These are phyloP conservation scores for Bufotes viridis DNA, from an alignment of 2,797 vertebrate species.

Conservation along the genomic window DNA sequence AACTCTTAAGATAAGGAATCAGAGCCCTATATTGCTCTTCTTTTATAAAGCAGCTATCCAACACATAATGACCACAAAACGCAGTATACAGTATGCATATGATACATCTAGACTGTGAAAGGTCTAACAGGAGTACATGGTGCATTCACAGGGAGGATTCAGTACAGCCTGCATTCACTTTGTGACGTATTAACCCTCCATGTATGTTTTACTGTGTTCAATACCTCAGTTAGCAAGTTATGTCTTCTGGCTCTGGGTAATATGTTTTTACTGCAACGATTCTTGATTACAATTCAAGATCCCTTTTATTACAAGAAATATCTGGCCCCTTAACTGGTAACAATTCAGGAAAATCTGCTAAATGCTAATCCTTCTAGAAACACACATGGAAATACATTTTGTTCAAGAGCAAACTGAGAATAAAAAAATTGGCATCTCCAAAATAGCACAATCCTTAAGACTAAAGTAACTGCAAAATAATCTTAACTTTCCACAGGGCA, in stretches of 20 bases:
- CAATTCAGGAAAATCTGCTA: conserved; percentile 4
- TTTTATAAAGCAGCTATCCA: neutral
- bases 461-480: conserved; percentile 34
- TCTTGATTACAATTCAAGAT: conserved; percentile 2
- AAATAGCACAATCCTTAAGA: conserved; percentile 26
- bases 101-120: neutral
- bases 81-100: neutral
- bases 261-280: neutral
- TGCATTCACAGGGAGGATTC: neutral
- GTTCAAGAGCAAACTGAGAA: conserved; percentile 23
- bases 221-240: neutral
- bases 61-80: neutral
- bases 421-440: conserved; percentile 17
- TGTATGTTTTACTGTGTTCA: neutral
- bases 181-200: neutral
- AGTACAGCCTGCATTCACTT: conserved; percentile 3
- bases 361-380: conserved; percentile 23
- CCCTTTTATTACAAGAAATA: neutral
- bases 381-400: conserved; percentile 26
- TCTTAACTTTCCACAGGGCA: conserved; percentile 29
- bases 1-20: conserved; percentile 9
- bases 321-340: neutral
- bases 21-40: neutral
- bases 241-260: conserved; percentile 1
- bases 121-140: neutral